Conservation (phyloP, 2,888 invertebrate species). For the Charanyca ferruginea region DNA sequence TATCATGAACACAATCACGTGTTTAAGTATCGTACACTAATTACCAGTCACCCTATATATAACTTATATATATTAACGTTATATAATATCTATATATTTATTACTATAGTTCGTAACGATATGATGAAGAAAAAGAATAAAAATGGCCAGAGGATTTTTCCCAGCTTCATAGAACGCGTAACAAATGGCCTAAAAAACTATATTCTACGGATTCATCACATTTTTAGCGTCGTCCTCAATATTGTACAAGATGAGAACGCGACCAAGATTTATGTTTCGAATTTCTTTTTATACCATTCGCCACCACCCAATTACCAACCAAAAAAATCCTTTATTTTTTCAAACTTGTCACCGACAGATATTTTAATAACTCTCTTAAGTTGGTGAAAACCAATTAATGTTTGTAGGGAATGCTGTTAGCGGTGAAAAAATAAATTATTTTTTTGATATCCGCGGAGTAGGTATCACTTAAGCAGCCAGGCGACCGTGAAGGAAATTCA, state of each 20-base stretch:
- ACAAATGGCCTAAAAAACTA: slow-evolving; percentile 39
- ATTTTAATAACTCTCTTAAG: slow-evolving; percentile 62
- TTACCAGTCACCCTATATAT: no score
- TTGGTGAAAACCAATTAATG: slow-evolving; percentile 59
- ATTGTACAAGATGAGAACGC: slow-evolving; percentile 34
- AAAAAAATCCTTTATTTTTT: slow-evolving; percentile 45
- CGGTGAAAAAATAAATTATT: slow-evolving; percentile 52
- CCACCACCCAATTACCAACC: slow-evolving; percentile 51
- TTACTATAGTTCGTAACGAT: not conserved
- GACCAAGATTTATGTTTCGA: slow-evolving; percentile 47
- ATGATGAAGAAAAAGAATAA: not conserved
- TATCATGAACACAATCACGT: no score
- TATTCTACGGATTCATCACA: slow-evolving; percentile 26
- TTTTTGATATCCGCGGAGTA: slow-evolving; percentile 43
- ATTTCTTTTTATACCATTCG: slow-evolving; percentile 34
- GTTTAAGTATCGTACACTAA: no score
- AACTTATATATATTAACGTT: no score
- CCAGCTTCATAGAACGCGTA: slow-evolving; percentile 26
- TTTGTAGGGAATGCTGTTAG: slow-evolving; percentile 42
- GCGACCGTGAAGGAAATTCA: slow-evolving; percentile 77
- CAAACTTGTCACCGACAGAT: slow-evolving; percentile 63
- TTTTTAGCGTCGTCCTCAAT: slow-evolving; percentile 36
- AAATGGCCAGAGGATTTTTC: slow-evolving; percentile 9
- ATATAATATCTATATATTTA: no score
- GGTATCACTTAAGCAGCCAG: slow-evolving; percentile 58